Evolutionary conservation across 2,888 invertebrate species (phyloP).

Genomic region (Operophtera brumata): DNA sequence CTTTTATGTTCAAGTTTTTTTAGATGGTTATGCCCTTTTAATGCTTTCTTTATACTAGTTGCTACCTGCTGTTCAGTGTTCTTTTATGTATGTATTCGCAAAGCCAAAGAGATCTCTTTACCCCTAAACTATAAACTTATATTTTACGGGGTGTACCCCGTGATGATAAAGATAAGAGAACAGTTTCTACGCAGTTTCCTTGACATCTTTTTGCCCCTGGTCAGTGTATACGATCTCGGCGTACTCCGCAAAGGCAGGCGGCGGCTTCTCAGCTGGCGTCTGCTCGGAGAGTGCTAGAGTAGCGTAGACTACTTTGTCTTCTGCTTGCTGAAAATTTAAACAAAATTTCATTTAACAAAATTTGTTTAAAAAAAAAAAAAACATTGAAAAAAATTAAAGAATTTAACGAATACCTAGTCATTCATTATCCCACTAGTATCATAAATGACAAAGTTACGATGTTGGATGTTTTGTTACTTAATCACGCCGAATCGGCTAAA

Average conservation of each 20-base stretch:
- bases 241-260: slow-evolving; percentile 82
- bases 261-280: slow-evolving; percentile 58
- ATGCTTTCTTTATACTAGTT: neutral
- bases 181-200: slow-evolving; percentile 39
- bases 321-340: slow-evolving; percentile 49
- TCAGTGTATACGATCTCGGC: slow-evolving; percentile 90
- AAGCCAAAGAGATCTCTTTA: neutral
- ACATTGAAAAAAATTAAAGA: neutral
- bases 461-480: too few species aligned
- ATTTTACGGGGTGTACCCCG: too few species aligned
- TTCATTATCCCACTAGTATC: too few species aligned
- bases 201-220: slow-evolving; percentile 64
- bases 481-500: too few species aligned
- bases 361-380: too few species aligned
- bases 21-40: neutral
- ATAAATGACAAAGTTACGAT: too few species aligned
- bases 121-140: too few species aligned
- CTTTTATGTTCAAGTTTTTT: neutral
- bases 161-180: too few species aligned
- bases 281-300: slow-evolving; percentile 83
- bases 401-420: too few species aligned
- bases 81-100: neutral
- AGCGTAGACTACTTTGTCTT: slow-evolving; percentile 86
- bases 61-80: neutral
- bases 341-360: neutral